Evolutionary conservation across 2,888 invertebrate species (phyloP).

Genomic region (Caenorhabditis imperialis): DNA sequence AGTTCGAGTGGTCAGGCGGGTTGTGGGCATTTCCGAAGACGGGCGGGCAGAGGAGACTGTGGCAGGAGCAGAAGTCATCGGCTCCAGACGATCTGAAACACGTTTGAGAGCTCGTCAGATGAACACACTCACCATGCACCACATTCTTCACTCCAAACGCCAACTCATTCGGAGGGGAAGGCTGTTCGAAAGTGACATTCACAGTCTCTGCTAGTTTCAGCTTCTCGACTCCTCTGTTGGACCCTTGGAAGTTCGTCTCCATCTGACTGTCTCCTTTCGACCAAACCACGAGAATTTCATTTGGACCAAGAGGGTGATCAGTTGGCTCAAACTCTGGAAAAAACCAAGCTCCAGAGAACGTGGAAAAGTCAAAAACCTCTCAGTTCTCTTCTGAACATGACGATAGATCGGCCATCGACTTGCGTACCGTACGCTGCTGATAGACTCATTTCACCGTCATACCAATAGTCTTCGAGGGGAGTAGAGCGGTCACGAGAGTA

Average conservation of each 20-base stretch:
- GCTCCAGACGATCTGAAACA: conserved; percentile 36
- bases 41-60: conserved; percentile 1
- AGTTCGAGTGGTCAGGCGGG: neutral
- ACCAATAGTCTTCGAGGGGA: conserved; percentile 72
- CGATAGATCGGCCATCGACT: conserved; percentile 70
- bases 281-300: conserved; percentile 68
- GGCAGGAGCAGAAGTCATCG: conserved; percentile 30
- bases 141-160: conserved; percentile 56
- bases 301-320: conserved; percentile 76
- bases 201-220: conserved; percentile 32
- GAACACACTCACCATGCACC: conserved; percentile 20
- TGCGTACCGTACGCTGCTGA: conserved; percentile 72
- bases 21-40: neutral
- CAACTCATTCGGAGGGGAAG: conserved; percentile 27
- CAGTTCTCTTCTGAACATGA: conserved; percentile 73
- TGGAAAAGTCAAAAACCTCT: conserved; percentile 58
- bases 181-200: conserved; percentile 51
- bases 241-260: conserved; percentile 35
- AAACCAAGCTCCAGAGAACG: neutral
- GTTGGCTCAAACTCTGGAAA: conserved; percentile 76
- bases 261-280: conserved; percentile 71
- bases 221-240: conserved; percentile 42
- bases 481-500: conserved; percentile 76
- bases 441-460: conserved; percentile 75
- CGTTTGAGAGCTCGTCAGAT: neutral